Base-by-base conservation (phyloP, 1,140 invertebrate genomes). In the Apis dorsata region DNA sequence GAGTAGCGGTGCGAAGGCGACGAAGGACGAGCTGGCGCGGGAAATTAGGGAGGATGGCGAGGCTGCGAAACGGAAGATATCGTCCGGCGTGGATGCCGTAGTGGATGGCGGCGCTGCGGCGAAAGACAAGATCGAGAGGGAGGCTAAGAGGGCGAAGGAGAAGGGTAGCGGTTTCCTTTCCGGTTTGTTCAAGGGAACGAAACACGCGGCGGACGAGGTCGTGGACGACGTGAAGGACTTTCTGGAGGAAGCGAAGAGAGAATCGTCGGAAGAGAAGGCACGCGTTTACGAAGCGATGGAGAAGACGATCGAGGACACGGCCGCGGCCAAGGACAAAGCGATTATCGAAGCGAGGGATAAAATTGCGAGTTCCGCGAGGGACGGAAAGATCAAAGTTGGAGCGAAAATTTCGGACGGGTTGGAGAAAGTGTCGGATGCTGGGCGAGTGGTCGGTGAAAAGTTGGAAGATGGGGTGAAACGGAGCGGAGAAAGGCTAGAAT, bases 211-310 rank as follows among this genome's bases (percentile, higher is more conserved):
- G 9, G 92, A 92, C 12, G 91, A 92, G 34, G 85, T 92, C 19
- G 86, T 90, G 0, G 92, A 92, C 12, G 92, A 92, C 0, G 86
- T 93, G 0, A 91, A 92, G 65, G 92, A 93, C 55, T 91, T 91
- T 75, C 75, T 89, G 15, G 89, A 90, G 10, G 89, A 91, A 72
- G 90, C 90, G 1, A 92, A 91, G 70, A 78, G 88, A 49, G 86
- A 90, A 63, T 89, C 88, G 11, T 65, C 71, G 0, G 59, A 87
- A 28, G 91, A 91, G 57, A 78, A 90, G 70, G 86, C 86, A 19
- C 80, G 62, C 21, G 66, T 69, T 0, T 70, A 66, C 1, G 59
- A 71, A 53, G 78, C 70, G 5, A 34, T 17, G 4, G 73, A 63
- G 1, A 74, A 82, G 2, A 57, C 66, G 28, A 0, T 69, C 2